Evolutionary conservation across 2,113 vertebrate genomes (phyloP).

Genomic region (Tylochromis polylepis): DNA sequence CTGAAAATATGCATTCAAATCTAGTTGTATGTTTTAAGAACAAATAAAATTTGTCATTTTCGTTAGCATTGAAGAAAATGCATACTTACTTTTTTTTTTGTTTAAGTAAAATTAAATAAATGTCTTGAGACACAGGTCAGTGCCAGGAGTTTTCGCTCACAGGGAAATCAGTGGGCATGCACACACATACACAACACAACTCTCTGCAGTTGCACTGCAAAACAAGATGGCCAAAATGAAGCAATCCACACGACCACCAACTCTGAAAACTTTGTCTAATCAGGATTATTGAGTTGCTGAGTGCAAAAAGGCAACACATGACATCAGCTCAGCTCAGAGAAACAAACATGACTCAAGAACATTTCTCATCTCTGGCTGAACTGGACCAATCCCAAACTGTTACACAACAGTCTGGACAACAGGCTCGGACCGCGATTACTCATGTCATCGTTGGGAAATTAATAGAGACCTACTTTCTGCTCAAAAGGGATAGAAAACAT

Average conservation of each 20-base stretch:
- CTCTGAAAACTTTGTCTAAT: not conserved
- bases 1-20: not conserved
- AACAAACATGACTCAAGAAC: not conserved
- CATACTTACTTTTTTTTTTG: not conserved
- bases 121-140: not conserved
- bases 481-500: conserved; percentile 17
- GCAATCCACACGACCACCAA: not conserved
- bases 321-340: conserved; percentile 14
- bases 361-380: conserved; percentile 27
- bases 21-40: not conserved
- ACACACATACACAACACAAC: not conserved
- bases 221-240: not conserved
- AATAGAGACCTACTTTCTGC: conserved; percentile 32
- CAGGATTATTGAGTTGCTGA: not conserved
- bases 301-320: conserved; percentile 1
- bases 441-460: conserved; percentile 20
- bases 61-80: rapidly evolving
- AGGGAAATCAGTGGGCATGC: not conserved
- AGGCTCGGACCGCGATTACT: not conserved
- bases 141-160: not conserved
- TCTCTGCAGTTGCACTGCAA: not conserved
- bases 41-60: not conserved
- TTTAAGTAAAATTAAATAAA: not conserved
- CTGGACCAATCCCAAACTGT: conserved; percentile 21
- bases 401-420: conserved; percentile 22